Conservation (phyloP, 2,797 vertebrate genomes). For the Sebastes aleutianus region DNA sequence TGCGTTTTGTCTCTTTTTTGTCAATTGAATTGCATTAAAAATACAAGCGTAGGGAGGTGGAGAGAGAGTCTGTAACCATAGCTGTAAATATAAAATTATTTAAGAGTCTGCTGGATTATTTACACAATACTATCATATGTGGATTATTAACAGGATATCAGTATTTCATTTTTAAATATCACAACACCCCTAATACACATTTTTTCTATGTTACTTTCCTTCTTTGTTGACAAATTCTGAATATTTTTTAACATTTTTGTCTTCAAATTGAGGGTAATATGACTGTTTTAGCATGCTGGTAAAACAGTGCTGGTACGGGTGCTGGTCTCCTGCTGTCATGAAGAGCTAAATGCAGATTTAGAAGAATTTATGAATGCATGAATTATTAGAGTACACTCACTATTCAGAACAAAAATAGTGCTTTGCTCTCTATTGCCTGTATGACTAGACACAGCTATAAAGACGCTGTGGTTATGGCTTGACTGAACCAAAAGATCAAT, state of each 20-base stretch:
- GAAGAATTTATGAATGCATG: neutral
- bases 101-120: no score
- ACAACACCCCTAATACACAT: neutral
- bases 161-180: no score
- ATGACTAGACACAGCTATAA: neutral
- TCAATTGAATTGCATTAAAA: no score
- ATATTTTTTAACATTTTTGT: neutral
- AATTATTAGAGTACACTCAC: neutral
- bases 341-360: neutral
- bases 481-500: constrained; percentile 3
- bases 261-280: neutral
- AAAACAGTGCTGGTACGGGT: no score
- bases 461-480: neutral
- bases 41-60: no score
- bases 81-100: no score
- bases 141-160: no score
- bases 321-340: neutral
- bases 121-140: no score
- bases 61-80: no score
- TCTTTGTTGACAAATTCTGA: neutral
- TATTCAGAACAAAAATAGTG: neutral
- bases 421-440: neutral
- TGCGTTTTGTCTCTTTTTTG: no score
- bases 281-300: neutral
- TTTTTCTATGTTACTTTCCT: neutral